Conservation (phyloP, 1,140 invertebrate species). For the Hermetia illucens region DNA sequence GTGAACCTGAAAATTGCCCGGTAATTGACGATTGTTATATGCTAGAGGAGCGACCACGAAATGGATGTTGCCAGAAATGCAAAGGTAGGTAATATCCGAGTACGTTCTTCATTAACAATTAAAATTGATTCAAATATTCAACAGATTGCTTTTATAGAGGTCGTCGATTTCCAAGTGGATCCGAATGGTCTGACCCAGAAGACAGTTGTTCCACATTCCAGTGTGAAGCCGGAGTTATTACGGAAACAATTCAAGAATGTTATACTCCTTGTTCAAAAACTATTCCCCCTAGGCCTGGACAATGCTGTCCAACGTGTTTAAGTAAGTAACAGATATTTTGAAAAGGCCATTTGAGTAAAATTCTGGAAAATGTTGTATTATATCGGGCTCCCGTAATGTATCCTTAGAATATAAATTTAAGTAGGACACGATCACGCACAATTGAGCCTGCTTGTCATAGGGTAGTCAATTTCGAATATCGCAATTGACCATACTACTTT, state of each 20-base stretch:
- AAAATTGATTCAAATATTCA: slow-evolving; percentile 3
- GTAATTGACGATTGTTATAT: slow-evolving; percentile 53
- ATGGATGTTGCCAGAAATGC: slow-evolving; percentile 50
- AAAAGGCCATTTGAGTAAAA: too few species aligned
- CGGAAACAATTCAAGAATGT: slow-evolving; percentile 60
- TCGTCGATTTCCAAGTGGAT: slow-evolving; percentile 51
- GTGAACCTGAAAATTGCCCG: slow-evolving; percentile 46
- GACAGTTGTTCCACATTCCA: slow-evolving; percentile 55
- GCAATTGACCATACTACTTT: too few species aligned
- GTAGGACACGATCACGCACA: too few species aligned
- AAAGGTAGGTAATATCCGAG: slow-evolving; percentile 39
- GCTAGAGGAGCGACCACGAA: slow-evolving; percentile 37
- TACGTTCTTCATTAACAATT: background rate
- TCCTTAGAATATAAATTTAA: too few species aligned
- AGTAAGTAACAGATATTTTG: too few species aligned
- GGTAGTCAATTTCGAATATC: too few species aligned
- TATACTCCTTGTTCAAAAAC: slow-evolving; percentile 59
- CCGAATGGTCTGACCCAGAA: slow-evolving; percentile 54
- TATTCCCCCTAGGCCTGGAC: slow-evolving; percentile 47
- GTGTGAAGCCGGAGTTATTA: slow-evolving; percentile 73
- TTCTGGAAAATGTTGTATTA: too few species aligned
- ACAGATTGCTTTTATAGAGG: slow-evolving; percentile 63
- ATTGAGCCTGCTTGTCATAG: too few species aligned
- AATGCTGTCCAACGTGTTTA: slow-evolving; percentile 73
- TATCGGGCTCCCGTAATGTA: too few species aligned